Evolutionary conservation across 2,888 invertebrate species (phyloP), one percentile per base, ranked within the genome.

Genomic region (Pilophorus perplexus): DNA sequence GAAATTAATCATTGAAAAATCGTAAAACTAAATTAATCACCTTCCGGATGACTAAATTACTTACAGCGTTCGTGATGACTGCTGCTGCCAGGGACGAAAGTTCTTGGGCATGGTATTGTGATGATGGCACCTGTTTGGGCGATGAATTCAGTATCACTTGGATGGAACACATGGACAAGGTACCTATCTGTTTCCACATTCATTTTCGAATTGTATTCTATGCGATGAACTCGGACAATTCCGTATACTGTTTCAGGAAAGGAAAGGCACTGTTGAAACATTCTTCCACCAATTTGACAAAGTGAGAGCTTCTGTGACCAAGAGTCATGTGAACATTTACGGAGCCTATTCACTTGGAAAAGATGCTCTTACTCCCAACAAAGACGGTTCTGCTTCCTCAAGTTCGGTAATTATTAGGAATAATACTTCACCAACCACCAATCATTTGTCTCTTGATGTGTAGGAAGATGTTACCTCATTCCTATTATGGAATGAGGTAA

Each of bases 91-190:
- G 78, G 0, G 74, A 78, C n/a, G 83, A 84, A 73, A 80, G 80
- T 4, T 83, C 83, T 0, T 84, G 79, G 73, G 84, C 82, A 44
- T 82, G 82, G 68, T 84, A 83, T 73, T 82, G 75, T 72, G 82
- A 83, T 71, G 66, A 74, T 10, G 80, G 81, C 1, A 81, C 82
- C 1, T 82, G 80, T 73, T 77, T 84, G 5, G 84, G 84, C 5
- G 84, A 84, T 74, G 77, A 82, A 3, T 84, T 83, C 75, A 82
- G 81, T 70, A 81, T 84, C 23, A 81, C 77, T 64, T 84, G 84
- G 84, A 81, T 84, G 81, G 79, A 83, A 73, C 82, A 83, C 73
- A 78, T 80, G 37, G 82, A 83, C 68, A 72, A 74, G 70, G 79
- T 78, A 68, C 10, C 1, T 4, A 25, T 25, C 20, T 18, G 10